These are phyloP conservation scores for Paramisgurnus dabryanus DNA, from an alignment of 2,113 vertebrate species.

Conservation along the genomic window DNA sequence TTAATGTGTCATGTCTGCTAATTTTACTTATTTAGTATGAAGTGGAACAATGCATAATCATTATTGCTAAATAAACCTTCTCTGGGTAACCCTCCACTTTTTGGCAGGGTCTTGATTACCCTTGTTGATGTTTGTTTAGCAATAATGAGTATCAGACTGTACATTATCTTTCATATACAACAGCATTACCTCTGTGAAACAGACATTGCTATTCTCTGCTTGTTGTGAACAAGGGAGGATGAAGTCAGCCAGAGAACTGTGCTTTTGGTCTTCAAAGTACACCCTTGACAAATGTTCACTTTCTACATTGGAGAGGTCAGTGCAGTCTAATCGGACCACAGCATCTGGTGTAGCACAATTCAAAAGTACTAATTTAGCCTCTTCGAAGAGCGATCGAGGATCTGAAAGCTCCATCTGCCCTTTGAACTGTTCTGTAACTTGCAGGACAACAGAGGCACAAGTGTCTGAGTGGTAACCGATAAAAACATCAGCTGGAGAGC, in stretches of 20 bases:
- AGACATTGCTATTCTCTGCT: neutral
- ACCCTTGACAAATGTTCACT: constrained; percentile 60
- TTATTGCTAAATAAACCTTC: no score
- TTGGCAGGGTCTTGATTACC: no score
- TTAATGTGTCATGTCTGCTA: no score
- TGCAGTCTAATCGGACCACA: constrained; percentile 78
- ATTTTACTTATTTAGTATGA: no score
- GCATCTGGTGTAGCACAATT: constrained; percentile 90
- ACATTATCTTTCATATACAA: neutral
- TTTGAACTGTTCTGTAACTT: constrained; percentile 72
- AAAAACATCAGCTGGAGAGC: constrained; percentile 82
- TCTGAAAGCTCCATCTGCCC: constrained; percentile 19
- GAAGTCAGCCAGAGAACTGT: constrained; percentile 82
- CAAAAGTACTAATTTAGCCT: constrained; percentile 79
- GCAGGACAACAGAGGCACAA: constrained; percentile 87
- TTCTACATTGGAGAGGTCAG: constrained; percentile 58
- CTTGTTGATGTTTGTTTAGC: no score
- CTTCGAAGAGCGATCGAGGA: constrained; percentile 57
- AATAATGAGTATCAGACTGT: no score
- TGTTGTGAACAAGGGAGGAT: constrained; percentile 67
- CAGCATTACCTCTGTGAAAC: constrained; percentile 86
- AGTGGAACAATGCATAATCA: no score
- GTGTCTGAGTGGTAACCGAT: constrained; percentile 89
- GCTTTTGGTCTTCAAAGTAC: constrained; percentile 83
- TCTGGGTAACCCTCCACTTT: no score